phyloP scores from a whole-genome alignment of 2,888 invertebrate species.

The Caenorhabditis sp. region DNA sequence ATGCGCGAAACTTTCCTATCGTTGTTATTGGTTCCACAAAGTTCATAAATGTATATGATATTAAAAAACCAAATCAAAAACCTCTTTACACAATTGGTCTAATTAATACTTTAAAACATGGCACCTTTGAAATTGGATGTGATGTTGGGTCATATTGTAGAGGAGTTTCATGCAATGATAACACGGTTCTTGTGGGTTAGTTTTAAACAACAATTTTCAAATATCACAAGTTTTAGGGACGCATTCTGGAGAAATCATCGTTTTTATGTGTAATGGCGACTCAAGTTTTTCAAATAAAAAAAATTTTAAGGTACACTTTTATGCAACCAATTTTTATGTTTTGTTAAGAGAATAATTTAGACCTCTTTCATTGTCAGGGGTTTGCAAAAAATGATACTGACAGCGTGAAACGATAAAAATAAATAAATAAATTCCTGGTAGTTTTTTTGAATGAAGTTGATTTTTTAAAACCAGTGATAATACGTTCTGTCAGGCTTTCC shows the following conservation, averaged over 20 bases:
- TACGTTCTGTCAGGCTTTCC: too few species aligned
- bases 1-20: constrained; percentile 71
- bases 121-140: not conserved
- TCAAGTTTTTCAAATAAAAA: constrained; percentile 63
- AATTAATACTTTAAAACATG: not conserved
- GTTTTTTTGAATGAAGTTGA: too few species aligned
- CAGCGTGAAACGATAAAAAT: too few species aligned
- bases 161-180: constrained; percentile 78
- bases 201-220: not conserved
- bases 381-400: too few species aligned
- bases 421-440: too few species aligned
- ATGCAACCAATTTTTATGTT: too few species aligned
- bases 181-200: constrained; percentile 74
- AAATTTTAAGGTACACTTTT: constrained; percentile 58
- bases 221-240: constrained; percentile 72
- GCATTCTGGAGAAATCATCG: constrained; percentile 75
- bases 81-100: constrained; percentile 31
- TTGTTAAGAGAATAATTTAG: too few species aligned
- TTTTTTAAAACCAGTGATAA: too few species aligned
- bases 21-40: constrained; percentile 69
- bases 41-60: constrained; percentile 65
- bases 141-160: constrained; percentile 57
- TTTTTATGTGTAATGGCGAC: constrained; percentile 77
- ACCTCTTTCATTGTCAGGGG: too few species aligned
- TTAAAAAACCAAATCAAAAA: constrained; percentile 28